Percentiles rank a stretch among this genome's conserved stretches.
phyloP scores from a whole-genome alignment of 2,888 invertebrate genomes.

The Sceliomorpha sp. region DNA sequence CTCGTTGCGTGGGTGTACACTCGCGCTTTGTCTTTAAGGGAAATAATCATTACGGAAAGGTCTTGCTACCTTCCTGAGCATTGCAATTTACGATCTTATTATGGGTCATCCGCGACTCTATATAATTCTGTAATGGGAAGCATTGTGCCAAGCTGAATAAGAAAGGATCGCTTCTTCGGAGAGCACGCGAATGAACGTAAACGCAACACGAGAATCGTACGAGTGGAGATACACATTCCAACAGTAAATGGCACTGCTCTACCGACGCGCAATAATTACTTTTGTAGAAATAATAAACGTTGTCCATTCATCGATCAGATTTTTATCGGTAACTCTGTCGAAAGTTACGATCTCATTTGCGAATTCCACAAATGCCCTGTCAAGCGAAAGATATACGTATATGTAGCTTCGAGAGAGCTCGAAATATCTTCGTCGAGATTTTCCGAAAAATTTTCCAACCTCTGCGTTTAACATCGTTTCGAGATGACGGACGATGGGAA shows the following conservation, averaged over 20 bases:
- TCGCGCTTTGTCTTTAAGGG: constrained; percentile 5
- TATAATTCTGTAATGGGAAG: constrained; percentile 24
- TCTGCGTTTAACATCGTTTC: too few relatives aligned
- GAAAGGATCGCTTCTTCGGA: constrained; percentile 11
- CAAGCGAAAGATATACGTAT: too few relatives aligned
- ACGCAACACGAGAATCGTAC: constrained; percentile 7
- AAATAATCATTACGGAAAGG: constrained; percentile 1
- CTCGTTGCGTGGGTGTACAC: not conserved
- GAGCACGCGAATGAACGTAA: constrained; percentile 16
- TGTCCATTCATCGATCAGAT: too few relatives aligned
- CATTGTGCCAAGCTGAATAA: constrained; percentile 18
- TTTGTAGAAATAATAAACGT: too few relatives aligned
- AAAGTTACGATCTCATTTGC: too few relatives aligned
- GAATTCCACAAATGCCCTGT: too few relatives aligned
- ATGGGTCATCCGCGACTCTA: constrained; percentile 9
- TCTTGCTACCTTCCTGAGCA: constrained; percentile 1
- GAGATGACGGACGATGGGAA: too few relatives aligned
- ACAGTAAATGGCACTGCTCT: constrained; percentile 1
- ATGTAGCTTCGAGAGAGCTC: too few relatives aligned
- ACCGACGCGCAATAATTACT: constrained; percentile 3
- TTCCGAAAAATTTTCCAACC: too few relatives aligned
- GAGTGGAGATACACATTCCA: constrained; percentile 15
- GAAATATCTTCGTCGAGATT: too few relatives aligned
- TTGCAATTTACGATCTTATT: constrained; percentile 14
- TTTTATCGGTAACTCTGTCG: too few relatives aligned